A percentile compares a stretch with the other conserved stretches of the same genome.
Evolutionary conservation across 2,113 vertebrate species (phyloP).

Genomic region (Hyaena hyaena): DNA sequence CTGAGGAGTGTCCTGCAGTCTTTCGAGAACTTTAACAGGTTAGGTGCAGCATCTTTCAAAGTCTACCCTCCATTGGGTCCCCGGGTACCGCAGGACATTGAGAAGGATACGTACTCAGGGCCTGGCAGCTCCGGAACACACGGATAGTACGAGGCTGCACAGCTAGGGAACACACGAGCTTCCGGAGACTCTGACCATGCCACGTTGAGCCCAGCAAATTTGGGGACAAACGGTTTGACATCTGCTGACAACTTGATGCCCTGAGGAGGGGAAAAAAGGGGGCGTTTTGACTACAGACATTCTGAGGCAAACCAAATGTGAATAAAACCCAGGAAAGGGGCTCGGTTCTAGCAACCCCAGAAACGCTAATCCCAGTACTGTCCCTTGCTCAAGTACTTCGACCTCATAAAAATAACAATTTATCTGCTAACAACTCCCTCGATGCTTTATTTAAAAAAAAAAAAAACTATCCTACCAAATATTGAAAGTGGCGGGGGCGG

Average conservation of each 20-base stretch:
- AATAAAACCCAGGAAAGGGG: not conserved
- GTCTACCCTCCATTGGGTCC: not conserved
- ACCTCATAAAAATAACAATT: not conserved
- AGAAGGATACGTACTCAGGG: slow-evolving; percentile 85
- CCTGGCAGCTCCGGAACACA: slow-evolving; percentile 83
- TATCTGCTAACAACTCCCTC: not conserved
- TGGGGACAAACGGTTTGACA: slow-evolving; percentile 88
- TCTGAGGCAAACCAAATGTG: slow-evolving; percentile 56
- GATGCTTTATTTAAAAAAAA: not conserved
- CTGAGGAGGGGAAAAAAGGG: slow-evolving; percentile 79
- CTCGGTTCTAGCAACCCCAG: not conserved
- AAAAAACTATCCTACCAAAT: not conserved
- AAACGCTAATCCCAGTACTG: not conserved
- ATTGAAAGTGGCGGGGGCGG: not conserved
- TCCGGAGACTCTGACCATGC: slow-evolving; percentile 84
- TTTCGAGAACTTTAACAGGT: not conserved
- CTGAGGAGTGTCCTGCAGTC: not conserved
- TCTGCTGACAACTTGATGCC: slow-evolving; percentile 86
- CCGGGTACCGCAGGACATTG: not conserved
- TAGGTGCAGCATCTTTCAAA: not conserved
- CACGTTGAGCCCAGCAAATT: slow-evolving; percentile 75
- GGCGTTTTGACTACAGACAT: slow-evolving; percentile 59
- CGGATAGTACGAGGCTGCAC: slow-evolving; percentile 83
- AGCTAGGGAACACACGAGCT: slow-evolving; percentile 83
- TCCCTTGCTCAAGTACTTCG: not conserved